Evolutionary conservation across 2,113 vertebrate genomes (phyloP), one percentile per base, ranked within the genome.

Genomic region (Ammodytes dubius): DNA sequence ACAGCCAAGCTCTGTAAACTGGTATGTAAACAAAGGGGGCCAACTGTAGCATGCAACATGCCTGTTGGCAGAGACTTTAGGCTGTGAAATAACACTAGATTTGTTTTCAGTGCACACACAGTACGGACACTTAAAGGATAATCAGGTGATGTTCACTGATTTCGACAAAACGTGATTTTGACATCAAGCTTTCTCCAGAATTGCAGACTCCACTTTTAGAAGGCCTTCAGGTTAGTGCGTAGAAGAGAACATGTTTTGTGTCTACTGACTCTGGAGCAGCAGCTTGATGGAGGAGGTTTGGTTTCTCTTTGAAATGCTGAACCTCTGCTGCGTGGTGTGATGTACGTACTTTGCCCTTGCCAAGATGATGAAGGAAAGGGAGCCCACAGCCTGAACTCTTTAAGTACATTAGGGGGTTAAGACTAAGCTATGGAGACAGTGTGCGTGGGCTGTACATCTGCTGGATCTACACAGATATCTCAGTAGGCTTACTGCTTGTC

Each of bases 371-470:
- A 60, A 50, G 27, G 8, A 79, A 70, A 50, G 9, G 0, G 56
- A 78, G 65, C 45, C 46, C 46, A 57, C 13, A 47, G 15, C 12
- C 17, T 40, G 12, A 54, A 13, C 52, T 37, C 60, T 17, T 27
- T 2, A 35, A 73, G n/a, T 58, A 6, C 37, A 50, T 79, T 58
- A 11, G 5, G 49, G 47, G 58, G 42, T 37, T 45, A n/a, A n/a
- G n/a, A 46, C 39, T 19, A 35, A 4, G 8, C 45, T 42, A 42
- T n/a, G 12, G 42, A 47, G 15, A 15, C 13, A 4, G 19, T 19
- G 52, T 57, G 47, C 11, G 12, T 43, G 13, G 61, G 39, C 75
- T 52, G 53, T 35, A 19, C 17, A 77, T 56, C 12, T 57, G 73
- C 49, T 12, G 9, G 50, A 50, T 39, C 35, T 14, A 40, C 15